Evolutionary conservation across 2,888 invertebrate genomes (phyloP).

Genomic region (Pyrrhia umbra): DNA sequence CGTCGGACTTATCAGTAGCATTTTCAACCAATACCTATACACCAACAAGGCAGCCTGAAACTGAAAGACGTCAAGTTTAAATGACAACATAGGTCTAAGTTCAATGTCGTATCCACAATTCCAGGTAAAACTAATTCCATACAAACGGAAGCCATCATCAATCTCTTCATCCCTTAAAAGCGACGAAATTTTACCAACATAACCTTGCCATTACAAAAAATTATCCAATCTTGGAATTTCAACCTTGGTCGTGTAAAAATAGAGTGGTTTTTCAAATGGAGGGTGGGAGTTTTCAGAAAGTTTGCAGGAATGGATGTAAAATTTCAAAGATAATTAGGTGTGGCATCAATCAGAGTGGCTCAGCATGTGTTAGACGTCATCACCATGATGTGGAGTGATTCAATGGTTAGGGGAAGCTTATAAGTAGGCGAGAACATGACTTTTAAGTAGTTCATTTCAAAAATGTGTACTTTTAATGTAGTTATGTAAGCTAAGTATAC

Average conservation of each 20-base stretch:
- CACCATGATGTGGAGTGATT: slow-evolving; percentile 55
- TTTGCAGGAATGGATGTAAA: slow-evolving; percentile 60
- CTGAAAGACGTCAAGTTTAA: slow-evolving; percentile 23
- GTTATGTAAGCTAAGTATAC: not conserved
- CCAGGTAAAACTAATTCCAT: slow-evolving; percentile 49
- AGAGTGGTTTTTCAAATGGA: not conserved
- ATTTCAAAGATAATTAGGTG: slow-evolving; percentile 79
- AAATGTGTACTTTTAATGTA: not conserved
- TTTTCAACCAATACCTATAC: not conserved
- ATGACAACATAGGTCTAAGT: slow-evolving; percentile 7
- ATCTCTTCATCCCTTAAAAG: slow-evolving; percentile 53
- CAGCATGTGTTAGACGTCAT: slow-evolving; percentile 77
- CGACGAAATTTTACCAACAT: slow-evolving; percentile 50
- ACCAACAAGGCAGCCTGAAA: not conserved
- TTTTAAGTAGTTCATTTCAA: slow-evolving; percentile 1
- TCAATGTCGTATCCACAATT: slow-evolving; percentile 37
- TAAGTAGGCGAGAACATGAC: slow-evolving; percentile 21
- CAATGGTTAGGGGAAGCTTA: slow-evolving; percentile 29
- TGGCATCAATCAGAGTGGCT: slow-evolving; percentile 72
- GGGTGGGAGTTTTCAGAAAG: not conserved
- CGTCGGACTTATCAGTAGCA: no score
- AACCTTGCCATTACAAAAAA: not conserved
- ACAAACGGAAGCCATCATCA: slow-evolving; percentile 58
- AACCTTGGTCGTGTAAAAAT: accelerated
- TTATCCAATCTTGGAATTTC: not conserved